phyloP scores from a whole-genome alignment of 92 coral and sea anemone genomes.

The Virgularia gustaviana region DNA sequence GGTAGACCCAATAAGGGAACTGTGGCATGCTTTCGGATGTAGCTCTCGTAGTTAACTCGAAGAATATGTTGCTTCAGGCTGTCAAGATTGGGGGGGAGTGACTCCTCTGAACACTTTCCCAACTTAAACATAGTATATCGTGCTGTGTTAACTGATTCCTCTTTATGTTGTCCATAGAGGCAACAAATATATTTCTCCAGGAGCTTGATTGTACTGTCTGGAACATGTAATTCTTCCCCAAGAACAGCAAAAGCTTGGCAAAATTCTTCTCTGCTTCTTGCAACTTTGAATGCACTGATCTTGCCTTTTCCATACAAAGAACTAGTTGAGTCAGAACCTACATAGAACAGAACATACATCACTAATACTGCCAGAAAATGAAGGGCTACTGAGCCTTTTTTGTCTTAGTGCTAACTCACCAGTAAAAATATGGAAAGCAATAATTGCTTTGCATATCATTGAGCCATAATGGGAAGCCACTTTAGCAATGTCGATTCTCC shows the following conservation, averaged over 20 bases:
- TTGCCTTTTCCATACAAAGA: slow-evolving; percentile 10
- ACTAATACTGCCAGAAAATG: neutral
- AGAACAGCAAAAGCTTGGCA: neutral
- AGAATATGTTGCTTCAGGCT: neutral
- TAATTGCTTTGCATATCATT: slow-evolving; percentile 7
- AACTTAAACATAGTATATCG: slow-evolving; percentile 4
- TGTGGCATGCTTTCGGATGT: neutral
- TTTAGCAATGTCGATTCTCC: neutral
- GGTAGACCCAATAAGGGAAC: neutral
- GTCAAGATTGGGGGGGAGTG: slow-evolving; percentile 1
- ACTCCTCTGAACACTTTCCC: slow-evolving; percentile 3
- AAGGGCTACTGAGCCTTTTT: neutral
- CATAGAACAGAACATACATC: neutral
- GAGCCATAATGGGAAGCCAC: slow-evolving; percentile 3
- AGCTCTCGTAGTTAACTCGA: neutral
- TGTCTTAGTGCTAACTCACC: neutral
- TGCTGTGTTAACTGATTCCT: neutral
- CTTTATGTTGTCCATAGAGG: neutral
- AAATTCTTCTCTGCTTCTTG: neutral
- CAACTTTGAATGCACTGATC: neutral
- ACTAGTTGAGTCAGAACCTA: slow-evolving; percentile 17
- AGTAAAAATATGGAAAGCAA: slow-evolving; percentile 12
- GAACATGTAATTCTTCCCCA: neutral
- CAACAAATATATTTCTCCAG: slow-evolving; percentile 13
- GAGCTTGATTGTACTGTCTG: neutral